phyloP scores from a whole-genome alignment of 2,113 vertebrate genomes.

The Semnopithecus entellus region DNA sequence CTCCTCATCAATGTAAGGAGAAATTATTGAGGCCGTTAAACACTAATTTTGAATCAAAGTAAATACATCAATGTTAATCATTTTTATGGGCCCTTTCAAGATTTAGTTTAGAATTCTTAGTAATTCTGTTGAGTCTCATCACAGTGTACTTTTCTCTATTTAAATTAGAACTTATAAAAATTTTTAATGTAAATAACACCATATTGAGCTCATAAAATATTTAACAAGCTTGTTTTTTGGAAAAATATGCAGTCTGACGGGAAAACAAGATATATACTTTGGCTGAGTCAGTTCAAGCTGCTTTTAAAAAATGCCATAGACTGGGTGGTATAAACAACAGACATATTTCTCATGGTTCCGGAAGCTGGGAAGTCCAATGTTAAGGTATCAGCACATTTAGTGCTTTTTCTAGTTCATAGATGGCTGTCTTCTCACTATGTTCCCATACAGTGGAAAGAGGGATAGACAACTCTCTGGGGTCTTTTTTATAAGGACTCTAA shows the following conservation, averaged over 20 bases:
- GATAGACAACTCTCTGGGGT: background rate
- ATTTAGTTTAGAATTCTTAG: background rate
- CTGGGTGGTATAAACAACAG: background rate
- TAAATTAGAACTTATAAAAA: background rate
- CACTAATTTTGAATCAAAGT: background rate
- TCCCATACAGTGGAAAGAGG: too few species aligned
- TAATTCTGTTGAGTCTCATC: background rate
- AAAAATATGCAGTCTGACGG: background rate
- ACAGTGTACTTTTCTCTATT: background rate
- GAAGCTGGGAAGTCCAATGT: background rate
- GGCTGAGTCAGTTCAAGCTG: background rate
- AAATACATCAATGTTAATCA: background rate
- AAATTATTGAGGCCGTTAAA: constrained; percentile 4
- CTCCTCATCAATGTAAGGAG: background rate
- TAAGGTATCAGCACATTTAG: background rate
- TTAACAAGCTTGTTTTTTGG: background rate
- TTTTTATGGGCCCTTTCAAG: background rate
- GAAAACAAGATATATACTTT: background rate
- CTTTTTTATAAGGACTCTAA: background rate
- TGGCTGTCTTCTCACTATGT: background rate
- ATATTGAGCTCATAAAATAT: constrained; percentile 17
- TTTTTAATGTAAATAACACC: background rate
- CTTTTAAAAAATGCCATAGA: background rate
- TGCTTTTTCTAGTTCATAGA: background rate
- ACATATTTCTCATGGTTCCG: too few species aligned